Evolutionary conservation across 64 coral and sea anemone species (phyloP).

Genomic region (Pocillopora verrucosa): DNA sequence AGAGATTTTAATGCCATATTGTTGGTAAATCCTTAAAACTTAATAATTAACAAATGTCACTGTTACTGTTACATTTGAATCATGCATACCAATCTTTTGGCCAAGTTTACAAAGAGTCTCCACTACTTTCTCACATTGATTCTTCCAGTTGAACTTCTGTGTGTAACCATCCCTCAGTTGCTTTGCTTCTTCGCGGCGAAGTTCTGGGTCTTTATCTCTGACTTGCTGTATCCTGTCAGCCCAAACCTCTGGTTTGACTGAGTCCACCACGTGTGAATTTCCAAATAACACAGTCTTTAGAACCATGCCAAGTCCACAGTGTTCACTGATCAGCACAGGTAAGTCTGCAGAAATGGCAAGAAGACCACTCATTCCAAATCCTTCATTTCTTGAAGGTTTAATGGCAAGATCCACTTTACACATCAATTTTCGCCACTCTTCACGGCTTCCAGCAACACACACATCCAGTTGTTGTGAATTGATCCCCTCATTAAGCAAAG

Average conservation of each 20-base stretch:
- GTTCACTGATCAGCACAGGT: constrained; percentile 13
- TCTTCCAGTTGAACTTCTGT: background rate
- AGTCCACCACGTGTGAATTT: background rate
- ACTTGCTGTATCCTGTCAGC: constrained; percentile 29
- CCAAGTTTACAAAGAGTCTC: background rate
- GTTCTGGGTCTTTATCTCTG: background rate
- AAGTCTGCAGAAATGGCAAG: constrained; percentile 27
- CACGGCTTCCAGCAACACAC: background rate
- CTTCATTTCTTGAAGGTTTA: constrained; percentile 40
- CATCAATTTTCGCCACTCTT: background rate
- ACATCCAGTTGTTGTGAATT: background rate
- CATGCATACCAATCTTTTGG: background rate
- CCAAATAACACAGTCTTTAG: background rate
- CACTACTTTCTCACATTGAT: constrained; percentile 32
- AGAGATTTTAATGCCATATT: too few species aligned
- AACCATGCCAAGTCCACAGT: constrained; percentile 14
- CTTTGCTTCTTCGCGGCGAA: background rate
- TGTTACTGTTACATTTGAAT: too few species aligned
- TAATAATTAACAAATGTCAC: too few species aligned
- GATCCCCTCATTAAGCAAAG: background rate
- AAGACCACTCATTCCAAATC: constrained; percentile 36
- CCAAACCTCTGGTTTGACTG: constrained; percentile 14
- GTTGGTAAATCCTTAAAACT: too few species aligned
- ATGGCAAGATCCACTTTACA: constrained; percentile 19
- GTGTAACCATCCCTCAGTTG: background rate